phyloP scores from a whole-genome alignment of 2,888 invertebrate genomes.

The Cosmorhoe ocellata region DNA sequence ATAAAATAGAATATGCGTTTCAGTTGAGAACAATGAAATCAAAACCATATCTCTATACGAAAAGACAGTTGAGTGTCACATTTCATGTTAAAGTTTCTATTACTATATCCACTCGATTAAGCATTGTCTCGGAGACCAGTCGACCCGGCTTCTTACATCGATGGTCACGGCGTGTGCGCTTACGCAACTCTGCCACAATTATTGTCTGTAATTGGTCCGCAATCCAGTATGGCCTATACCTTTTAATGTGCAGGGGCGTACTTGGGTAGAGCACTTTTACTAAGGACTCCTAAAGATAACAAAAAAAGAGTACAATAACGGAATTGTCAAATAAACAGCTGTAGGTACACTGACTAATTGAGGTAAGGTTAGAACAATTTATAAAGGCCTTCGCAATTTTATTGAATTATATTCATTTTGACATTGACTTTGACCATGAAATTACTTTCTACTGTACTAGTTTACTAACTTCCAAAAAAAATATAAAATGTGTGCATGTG shows the following conservation, averaged over 20 bases:
- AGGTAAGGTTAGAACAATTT: too few species aligned
- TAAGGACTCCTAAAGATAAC: too few species aligned
- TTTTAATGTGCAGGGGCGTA: constrained; percentile 7
- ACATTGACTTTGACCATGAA: too few species aligned
- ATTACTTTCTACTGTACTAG: too few species aligned
- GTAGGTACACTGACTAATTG: too few species aligned
- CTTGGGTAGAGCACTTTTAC: neutral
- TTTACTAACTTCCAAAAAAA: too few species aligned
- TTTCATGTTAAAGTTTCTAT: constrained; percentile 28
- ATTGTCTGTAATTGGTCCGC: constrained; percentile 44
- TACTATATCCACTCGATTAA: constrained; percentile 25
- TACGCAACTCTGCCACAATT: constrained; percentile 47
- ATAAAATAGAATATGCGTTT: too few species aligned
- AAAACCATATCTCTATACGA: constrained; percentile 8
- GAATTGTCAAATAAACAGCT: too few species aligned
- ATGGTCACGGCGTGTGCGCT: constrained; percentile 34
- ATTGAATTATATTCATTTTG: too few species aligned
- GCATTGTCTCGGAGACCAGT: constrained; percentile 31
- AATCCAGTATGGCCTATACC: constrained; percentile 31
- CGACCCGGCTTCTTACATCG: constrained; percentile 43
- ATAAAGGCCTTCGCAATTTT: too few species aligned
- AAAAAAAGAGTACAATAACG: too few species aligned
- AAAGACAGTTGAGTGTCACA: constrained; percentile 33
- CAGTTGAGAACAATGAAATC: neutral
- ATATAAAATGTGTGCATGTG: too few species aligned